These are phyloP conservation scores for Tragulus kanchil DNA, from an alignment of 2,113 vertebrate species.

Conservation along the genomic window DNA sequence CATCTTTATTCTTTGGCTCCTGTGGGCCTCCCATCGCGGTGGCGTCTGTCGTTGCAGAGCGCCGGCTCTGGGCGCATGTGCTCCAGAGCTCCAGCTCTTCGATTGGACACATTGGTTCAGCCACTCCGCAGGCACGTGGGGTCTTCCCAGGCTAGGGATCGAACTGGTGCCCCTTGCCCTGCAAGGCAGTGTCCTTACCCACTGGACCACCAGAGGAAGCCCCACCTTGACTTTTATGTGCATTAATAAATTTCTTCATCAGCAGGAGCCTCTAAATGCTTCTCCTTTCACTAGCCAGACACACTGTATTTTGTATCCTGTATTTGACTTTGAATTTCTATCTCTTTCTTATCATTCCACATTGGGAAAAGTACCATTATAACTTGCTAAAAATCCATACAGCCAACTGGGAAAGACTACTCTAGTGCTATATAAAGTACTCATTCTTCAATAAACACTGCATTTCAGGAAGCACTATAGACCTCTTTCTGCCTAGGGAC, in stretches of 20 bases:
- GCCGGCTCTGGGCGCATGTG: too few relatives aligned
- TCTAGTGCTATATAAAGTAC: neutral
- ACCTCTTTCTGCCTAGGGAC: neutral
- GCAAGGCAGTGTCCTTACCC: too few relatives aligned
- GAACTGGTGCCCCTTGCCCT: too few relatives aligned
- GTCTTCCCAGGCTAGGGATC: too few relatives aligned
- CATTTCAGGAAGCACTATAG: slow-evolving; percentile 33
- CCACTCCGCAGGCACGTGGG: too few relatives aligned
- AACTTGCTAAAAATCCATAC: slow-evolving; percentile 54
- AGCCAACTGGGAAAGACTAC: neutral
- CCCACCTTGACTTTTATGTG: neutral
- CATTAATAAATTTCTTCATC: slow-evolving; percentile 35
- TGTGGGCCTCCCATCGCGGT: too few relatives aligned
- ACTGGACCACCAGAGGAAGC: too few relatives aligned
- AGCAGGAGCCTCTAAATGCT: neutral
- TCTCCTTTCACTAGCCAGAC: neutral
- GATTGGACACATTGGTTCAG: too few relatives aligned
- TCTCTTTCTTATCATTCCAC: slow-evolving; percentile 10
- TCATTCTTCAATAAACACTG: slow-evolving; percentile 40
- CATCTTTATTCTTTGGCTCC: too few relatives aligned
- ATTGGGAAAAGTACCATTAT: neutral
- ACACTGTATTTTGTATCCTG: neutral
- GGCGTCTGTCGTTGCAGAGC: too few relatives aligned
- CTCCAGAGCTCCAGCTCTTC: too few relatives aligned
- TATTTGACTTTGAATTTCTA: slow-evolving; percentile 60